phyloP scores from a whole-genome alignment of 1,140 invertebrate genomes.

The Zophobas atratus region DNA sequence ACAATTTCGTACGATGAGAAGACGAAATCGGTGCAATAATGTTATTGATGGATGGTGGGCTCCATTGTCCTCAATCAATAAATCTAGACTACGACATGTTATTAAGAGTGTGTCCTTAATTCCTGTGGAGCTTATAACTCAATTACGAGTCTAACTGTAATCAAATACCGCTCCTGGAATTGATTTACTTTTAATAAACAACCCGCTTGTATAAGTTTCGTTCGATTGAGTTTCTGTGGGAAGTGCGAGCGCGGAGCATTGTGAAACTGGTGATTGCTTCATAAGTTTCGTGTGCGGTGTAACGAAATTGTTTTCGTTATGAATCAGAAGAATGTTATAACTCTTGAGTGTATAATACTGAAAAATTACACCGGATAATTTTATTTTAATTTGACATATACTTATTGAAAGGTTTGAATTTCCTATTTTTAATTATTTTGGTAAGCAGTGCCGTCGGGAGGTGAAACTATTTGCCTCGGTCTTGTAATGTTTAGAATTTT shows the following conservation, averaged over 20 bases:
- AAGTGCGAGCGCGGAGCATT: not conserved
- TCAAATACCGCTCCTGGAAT: conserved; percentile 19
- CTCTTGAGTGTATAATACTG: no score
- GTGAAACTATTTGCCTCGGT: no score
- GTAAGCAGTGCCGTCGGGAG: no score
- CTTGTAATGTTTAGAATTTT: no score
- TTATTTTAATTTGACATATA: no score
- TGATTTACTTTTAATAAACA: conserved; percentile 37
- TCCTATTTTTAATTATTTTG: no score
- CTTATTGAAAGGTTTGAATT: no score
- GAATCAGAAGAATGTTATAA: not conserved
- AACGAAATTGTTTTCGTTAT: not conserved
- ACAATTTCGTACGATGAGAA: not conserved
- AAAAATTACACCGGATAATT: no score
- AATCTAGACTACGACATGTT: conserved; percentile 25
- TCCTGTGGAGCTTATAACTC: conserved; percentile 33
- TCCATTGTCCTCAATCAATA: conserved; percentile 33
- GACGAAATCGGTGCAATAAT: conserved; percentile 22
- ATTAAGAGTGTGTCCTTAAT: conserved; percentile 37
- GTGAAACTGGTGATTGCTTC: not conserved
- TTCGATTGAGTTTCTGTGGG: conserved; percentile 14
- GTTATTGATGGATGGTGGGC: conserved; percentile 10
- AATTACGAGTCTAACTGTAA: conserved; percentile 22
- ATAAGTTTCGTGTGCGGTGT: not conserved
- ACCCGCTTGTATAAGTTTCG: not conserved